Conservation (phyloP, 2,113 vertebrate species). For the Dolichallabes microphthalmus region DNA sequence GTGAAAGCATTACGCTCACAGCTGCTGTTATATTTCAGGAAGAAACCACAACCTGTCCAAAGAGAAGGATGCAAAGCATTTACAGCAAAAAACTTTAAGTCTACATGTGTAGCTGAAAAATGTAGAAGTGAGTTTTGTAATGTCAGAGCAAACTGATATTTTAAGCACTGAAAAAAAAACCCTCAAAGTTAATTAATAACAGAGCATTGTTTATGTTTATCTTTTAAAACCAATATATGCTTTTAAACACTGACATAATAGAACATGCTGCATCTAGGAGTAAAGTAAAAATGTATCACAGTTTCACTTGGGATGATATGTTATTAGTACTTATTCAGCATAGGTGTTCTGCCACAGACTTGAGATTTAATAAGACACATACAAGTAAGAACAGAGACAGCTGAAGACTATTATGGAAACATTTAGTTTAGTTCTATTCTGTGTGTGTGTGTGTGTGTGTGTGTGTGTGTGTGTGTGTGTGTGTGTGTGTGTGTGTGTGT, state of each 20-base stretch:
- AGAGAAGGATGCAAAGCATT: neutral
- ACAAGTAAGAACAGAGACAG: conserved; percentile 21
- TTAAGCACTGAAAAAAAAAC: neutral
- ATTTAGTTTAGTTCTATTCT: conserved; percentile 44
- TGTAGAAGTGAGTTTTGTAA: neutral
- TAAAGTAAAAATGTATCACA: neutral
- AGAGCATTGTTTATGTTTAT: neutral
- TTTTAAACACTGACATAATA: neutral
- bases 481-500: conserved; percentile 22
- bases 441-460: neutral
- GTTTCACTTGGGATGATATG: neutral
- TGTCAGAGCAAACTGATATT: neutral
- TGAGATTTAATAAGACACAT: conserved; percentile 8
- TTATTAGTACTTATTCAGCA: neutral
- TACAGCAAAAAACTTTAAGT: neutral
- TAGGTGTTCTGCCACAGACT: neutral
- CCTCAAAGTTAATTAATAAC: neutral
- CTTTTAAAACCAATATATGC: neutral
- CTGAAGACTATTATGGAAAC: conserved; percentile 50
- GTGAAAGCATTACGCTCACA: neutral
- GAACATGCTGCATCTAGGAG: neutral
- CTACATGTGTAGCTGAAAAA: neutral
- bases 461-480: conserved; percentile 9
- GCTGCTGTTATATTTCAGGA: neutral
- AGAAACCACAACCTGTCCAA: neutral